Evolutionary conservation across 2,888 invertebrate genomes (phyloP), one percentile per base, ranked within the genome.

Genomic region (Serrognathus titanus): DNA sequence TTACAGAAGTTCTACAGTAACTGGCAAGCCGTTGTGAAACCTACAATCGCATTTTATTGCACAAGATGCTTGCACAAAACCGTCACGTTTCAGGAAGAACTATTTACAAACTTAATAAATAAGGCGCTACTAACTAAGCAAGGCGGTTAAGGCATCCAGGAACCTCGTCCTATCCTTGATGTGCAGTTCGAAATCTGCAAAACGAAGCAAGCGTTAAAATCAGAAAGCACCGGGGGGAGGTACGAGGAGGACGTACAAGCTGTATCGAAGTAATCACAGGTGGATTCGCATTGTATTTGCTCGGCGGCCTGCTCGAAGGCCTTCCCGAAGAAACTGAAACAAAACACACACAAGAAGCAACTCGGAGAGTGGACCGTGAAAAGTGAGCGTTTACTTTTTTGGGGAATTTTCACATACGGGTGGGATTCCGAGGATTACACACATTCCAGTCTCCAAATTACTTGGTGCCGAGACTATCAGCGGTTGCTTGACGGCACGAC

Each of bases 261-360:
- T 1, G 89, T 83, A 77, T 96, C 95, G 71, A 94, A 88, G 73
- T 85, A 86, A 75, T 94, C 91, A 54, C 89, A 82, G 2, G 84
- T 79, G 5, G 90, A 83, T 3, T 83, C 78, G 24, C 85, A 85
- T 50, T 86, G 85, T 65, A 89, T 87, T 66, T 85, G 85, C 38
- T 85, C 81, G 0, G 92, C 92, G 9, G 94, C 93, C 73, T 94
- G 91, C 73, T 92, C 92, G 76, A 97, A 97, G 0, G 95, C 97
- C 69, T 92, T 92, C 16, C 95, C 95, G 78, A 97, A 96, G 66
- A 96, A 83, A 77, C 88, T 89, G 76, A 31, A 31, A 31, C 7
- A 31, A 31, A 31, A 1, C 24, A 31, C 24, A 31, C 24, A 31
- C 20, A 80, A 78, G 55, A 55, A 58, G 53, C 60, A 39, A 47